Evolutionary conservation across 2,888 invertebrate species (phyloP).

Genomic region (Polymixis lichenea): DNA sequence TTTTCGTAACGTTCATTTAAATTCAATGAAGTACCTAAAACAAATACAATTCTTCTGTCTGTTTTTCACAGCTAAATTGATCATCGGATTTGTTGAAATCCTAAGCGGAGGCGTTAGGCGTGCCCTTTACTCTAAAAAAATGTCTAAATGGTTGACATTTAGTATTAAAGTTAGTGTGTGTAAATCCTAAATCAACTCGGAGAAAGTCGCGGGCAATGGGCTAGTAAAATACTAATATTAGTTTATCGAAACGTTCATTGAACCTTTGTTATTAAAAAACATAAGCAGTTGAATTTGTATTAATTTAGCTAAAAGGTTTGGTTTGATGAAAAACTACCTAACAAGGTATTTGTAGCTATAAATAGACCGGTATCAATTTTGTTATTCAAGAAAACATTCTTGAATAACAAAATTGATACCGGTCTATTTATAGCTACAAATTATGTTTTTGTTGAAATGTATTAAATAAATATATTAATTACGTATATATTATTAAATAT

Average conservation of each 20-base stretch:
- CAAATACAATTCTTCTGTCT: background rate
- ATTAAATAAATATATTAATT: no score
- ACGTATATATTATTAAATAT: no score
- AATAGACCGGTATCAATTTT: no score
- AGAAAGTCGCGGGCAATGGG: background rate
- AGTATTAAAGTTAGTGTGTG: background rate
- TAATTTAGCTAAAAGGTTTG: background rate
- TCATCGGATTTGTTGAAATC: background rate
- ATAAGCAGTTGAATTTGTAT: background rate
- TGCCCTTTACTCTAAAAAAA: no score
- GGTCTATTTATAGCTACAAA: background rate
- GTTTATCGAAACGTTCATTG: background rate
- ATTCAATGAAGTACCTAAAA: background rate
- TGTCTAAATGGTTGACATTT: background rate
- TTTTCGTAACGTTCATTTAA: conserved; percentile 2
- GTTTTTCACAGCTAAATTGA: background rate
- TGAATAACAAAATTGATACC: background rate
- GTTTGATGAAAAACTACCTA: background rate
- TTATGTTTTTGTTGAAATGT: no score
- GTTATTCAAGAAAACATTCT: no score
- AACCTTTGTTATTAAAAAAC: background rate
- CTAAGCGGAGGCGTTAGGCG: no score
- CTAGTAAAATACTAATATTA: background rate
- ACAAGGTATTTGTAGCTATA: no score
- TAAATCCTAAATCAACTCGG: background rate